Conservation (phyloP, 2,888 invertebrate species). For the Eupithecia exiguata region DNA sequence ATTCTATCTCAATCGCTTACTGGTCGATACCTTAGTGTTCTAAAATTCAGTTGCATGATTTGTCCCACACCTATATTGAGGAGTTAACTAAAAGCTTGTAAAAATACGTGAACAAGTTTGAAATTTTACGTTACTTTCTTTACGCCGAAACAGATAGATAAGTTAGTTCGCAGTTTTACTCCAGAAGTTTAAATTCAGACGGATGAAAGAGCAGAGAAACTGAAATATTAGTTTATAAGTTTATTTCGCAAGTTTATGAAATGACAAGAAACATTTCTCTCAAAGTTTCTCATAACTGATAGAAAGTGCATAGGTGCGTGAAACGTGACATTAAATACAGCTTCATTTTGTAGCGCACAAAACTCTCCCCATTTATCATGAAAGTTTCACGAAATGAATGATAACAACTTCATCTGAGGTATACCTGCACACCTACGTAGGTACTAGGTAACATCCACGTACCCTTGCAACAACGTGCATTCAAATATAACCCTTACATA, state of each 20-base stretch:
- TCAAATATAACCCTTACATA: constrained; percentile 21
- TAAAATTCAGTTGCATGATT: too few relatives aligned
- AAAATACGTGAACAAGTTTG: background rate
- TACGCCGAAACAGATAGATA: background rate
- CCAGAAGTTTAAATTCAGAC: constrained; percentile 4
- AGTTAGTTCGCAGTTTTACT: constrained; percentile 4
- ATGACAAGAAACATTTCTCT: constrained; percentile 39
- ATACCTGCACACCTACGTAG: constrained; percentile 5
- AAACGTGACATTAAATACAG: constrained; percentile 51
- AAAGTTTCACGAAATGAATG: constrained; percentile 70
- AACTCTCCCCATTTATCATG: constrained; percentile 71
- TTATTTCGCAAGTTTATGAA: constrained; percentile 18
- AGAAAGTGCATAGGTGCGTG: constrained; percentile 45
- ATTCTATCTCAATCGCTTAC: too few relatives aligned
- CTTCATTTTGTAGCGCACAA: constrained; percentile 60
- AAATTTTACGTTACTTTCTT: constrained; percentile 42
- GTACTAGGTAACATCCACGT: constrained; percentile 26
- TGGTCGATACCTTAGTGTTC: too few relatives aligned
- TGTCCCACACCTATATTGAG: too few relatives aligned
- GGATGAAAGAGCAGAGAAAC: constrained; percentile 16
- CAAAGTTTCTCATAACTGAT: constrained; percentile 39
- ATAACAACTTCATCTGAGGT: constrained; percentile 66
- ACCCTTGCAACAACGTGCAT: constrained; percentile 17
- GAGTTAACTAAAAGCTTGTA: background rate
- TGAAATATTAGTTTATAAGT: constrained; percentile 22